Evolutionary conservation across 2,113 vertebrate species (phyloP).

Genomic region (Lynx canadensis): DNA sequence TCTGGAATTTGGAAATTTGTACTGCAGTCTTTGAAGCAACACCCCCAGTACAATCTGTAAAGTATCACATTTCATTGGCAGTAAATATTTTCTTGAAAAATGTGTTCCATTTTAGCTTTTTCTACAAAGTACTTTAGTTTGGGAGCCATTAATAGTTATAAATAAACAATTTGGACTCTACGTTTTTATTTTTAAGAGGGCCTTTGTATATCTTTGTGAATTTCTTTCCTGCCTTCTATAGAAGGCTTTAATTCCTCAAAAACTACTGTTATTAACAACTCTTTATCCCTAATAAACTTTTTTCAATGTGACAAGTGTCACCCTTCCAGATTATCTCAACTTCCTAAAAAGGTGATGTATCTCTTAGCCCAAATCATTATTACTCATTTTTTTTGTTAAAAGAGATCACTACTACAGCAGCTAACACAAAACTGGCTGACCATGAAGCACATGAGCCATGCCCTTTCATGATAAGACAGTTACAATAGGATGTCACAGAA

Average conservation of each 20-base stretch:
- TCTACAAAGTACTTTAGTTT: background rate
- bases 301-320: background rate
- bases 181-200: background rate
- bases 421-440: background rate
- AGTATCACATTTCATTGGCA: background rate
- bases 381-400: background rate
- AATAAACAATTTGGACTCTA: background rate
- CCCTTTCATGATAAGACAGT: background rate
- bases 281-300: background rate
- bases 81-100: background rate
- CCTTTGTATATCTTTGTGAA: background rate
- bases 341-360: background rate
- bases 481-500: background rate
- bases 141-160: background rate
- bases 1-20: background rate
- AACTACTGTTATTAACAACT: background rate
- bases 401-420: background rate
- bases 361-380: background rate
- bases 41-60: background rate
- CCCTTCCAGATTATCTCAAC: background rate
- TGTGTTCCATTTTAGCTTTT: background rate
- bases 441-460: background rate
- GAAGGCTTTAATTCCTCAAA: background rate
- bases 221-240: background rate
- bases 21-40: background rate